Base-by-base conservation (phyloP, 2,888 invertebrate species). In the Agrochola circellaris region DNA sequence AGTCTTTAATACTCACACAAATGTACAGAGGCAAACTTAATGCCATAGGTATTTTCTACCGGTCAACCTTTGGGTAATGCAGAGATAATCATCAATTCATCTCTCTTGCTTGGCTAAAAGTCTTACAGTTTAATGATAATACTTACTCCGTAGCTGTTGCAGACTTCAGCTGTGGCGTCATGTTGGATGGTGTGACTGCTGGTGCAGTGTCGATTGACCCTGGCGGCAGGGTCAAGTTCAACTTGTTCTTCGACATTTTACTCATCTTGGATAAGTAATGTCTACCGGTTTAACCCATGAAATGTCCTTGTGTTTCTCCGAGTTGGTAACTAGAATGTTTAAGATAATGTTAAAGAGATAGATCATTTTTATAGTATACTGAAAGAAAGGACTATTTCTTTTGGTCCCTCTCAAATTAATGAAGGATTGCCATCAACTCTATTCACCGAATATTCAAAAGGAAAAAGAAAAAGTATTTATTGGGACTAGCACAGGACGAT, bases 201-300 rank as follows among this genome's bases (percentile, higher is more conserved):
- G 98, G 97, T 79, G 97, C 97, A 74, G 98, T 97, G 95, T 98
- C 99, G 88, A 99, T 98, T 87, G 98, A 98, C 94, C 98, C 98
- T 91, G 99, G 98, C 91, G 99, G 99, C 93, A 99, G 97, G 93
- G 99, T 99, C 95, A 99, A 96, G 94, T 99, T 99, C 91, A 99
- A 97, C 96, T 99, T 99, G 95, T 99, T 99, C 96, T 99, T 99
- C 90, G 99, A 99, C 98, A 99, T 98, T 95, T 97, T 97, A 93
- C 95, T 97, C 97, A 97, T 97, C 89, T 92, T 96, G 88, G 89
- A 75, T 68, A 79, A 79, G 68, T 77, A 75, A 84, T 58, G 71
- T 81, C 82, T 85, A 76, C 71, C 73, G 69, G 75, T 84, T 67
- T 91, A 90, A 89, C 90, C 92, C 92, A 91, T 91, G 81, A 89